Evolutionary conservation across 2,113 vertebrate genomes (phyloP), one percentile per base, ranked within the genome.

Genomic region (Grallaria varia): DNA sequence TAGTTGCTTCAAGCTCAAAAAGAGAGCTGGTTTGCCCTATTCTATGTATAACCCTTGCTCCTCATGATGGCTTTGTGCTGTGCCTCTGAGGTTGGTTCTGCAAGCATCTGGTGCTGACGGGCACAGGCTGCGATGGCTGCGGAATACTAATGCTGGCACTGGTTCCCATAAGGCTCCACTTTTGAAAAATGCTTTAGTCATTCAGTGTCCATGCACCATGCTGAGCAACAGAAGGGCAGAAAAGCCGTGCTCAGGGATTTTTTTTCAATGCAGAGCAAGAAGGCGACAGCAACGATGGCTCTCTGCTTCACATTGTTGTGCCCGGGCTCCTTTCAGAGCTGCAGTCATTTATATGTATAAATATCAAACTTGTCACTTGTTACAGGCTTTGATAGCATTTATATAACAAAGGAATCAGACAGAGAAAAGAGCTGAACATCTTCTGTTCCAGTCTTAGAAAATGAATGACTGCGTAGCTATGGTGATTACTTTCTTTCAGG

Each of bases 341-440:
- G 68, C 56, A 89, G 81, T 71, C 87, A 83, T 87, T 95, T 96
- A 59, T 87, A 93, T 79, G 3, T 81, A 68, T 87, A 90, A 93
- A 73, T 94, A 95, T 95, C 93, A 59, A 95, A 87, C 10, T 20
- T 71, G 75, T 89, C 83, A 79, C 95, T 96, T 96, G 94, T 97
- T 95, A 49, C 95, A 71, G 86, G 40, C 95, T 95, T 90, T 82
- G 91, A 92, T 95, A 96, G 60, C 35, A 44, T 93, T 91, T 95
- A 77, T 89, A 80, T 52, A n/a, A 74, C 71, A 91, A 87, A 86
- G 40, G 87, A 87, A 87, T 86, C 1, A 2, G 58, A 62, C 39
- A 24, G 53, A 68, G 64, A 78, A 78, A 86, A 90, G 59, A 28
- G 16, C 30, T 55, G 64, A 73, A 78, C 60, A 35, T 87, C 91